Evolutionary conservation across 2,797 vertebrate species (phyloP).

Genomic region (Chaetodon trifasciatus): DNA sequence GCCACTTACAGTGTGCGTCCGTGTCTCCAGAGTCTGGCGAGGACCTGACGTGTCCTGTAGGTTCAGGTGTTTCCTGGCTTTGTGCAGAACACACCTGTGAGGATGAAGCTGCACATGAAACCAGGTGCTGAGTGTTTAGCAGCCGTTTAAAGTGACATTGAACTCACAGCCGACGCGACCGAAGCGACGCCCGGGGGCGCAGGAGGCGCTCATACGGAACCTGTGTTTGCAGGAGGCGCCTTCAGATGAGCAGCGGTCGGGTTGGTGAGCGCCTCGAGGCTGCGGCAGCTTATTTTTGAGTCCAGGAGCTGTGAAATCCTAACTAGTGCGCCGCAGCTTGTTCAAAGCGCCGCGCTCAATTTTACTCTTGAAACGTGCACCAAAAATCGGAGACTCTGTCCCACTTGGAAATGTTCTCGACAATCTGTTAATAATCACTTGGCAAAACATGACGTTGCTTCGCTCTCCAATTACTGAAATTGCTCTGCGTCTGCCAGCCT

Average conservation of each 20-base stretch:
- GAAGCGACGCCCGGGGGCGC: too few species aligned
- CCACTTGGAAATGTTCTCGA: slow-evolving; percentile 48
- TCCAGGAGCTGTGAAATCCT: background rate
- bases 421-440: slow-evolving; percentile 48
- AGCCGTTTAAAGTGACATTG: too few species aligned
- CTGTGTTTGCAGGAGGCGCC: background rate
- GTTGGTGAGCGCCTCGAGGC: background rate
- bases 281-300: background rate
- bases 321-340: background rate
- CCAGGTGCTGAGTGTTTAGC: too few species aligned
- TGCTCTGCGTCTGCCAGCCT: slow-evolving; percentile 7
- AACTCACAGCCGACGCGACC: too few species aligned
- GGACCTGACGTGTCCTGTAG: background rate
- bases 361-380: background rate
- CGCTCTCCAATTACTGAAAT: slow-evolving; percentile 22
- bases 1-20: too few species aligned
- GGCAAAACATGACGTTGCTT: slow-evolving; percentile 8
- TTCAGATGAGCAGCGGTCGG: too few species aligned
- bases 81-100: too few species aligned
- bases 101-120: too few species aligned
- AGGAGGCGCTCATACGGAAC: too few species aligned
- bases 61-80: background rate
- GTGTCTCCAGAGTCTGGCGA: background rate
- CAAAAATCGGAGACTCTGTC: slow-evolving; percentile 18
- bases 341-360: background rate